phyloP scores from a whole-genome alignment of 2,797 vertebrate genomes.

The Australoheros facetus region DNA sequence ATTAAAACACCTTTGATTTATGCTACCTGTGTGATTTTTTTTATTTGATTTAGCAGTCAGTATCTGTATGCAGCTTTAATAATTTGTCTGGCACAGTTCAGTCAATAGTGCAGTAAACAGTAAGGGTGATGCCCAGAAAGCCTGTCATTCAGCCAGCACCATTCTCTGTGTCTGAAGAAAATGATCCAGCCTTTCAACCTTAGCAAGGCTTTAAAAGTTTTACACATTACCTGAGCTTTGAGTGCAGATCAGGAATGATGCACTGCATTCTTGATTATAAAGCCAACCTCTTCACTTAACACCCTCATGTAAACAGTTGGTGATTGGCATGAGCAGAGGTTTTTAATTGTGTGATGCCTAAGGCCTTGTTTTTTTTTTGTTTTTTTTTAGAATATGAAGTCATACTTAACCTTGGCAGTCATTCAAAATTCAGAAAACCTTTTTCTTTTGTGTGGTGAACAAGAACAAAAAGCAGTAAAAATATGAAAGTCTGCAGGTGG shows the following conservation, averaged over 20 bases:
- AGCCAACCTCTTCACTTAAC: conserved; percentile 15
- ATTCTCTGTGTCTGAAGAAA: conserved; percentile 20
- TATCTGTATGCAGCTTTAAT: conserved; percentile 23
- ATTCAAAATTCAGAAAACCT: not conserved
- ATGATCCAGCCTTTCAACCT: conserved; percentile 20
- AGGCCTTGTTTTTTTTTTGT: not conserved
- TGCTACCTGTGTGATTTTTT: not conserved
- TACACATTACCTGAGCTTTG: conserved; percentile 25
- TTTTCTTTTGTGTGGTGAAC: conserved; percentile 35
- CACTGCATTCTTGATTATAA: not conserved
- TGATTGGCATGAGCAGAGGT: not conserved
- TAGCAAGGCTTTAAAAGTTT: conserved; percentile 31
- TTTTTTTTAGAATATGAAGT: not conserved
- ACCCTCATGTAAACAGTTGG: conserved; percentile 14
- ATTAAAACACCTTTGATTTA: conserved; percentile 15
- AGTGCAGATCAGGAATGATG: conserved; percentile 32
- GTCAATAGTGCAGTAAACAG: conserved; percentile 9
- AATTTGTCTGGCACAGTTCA: conserved; percentile 8
- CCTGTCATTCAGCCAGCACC: conserved; percentile 29
- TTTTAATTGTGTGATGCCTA: conserved; percentile 8
- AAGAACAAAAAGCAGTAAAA: conserved; percentile 31
- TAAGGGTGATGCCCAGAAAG: conserved; percentile 23
- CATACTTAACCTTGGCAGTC: not conserved
- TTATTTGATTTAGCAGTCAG: not conserved
- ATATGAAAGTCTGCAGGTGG: conserved; percentile 1